A percentile compares a stretch with the other conserved stretches of the same genome.
Conservation (phyloP, 2,113 vertebrate genomes). For the Bubo bubo region DNA sequence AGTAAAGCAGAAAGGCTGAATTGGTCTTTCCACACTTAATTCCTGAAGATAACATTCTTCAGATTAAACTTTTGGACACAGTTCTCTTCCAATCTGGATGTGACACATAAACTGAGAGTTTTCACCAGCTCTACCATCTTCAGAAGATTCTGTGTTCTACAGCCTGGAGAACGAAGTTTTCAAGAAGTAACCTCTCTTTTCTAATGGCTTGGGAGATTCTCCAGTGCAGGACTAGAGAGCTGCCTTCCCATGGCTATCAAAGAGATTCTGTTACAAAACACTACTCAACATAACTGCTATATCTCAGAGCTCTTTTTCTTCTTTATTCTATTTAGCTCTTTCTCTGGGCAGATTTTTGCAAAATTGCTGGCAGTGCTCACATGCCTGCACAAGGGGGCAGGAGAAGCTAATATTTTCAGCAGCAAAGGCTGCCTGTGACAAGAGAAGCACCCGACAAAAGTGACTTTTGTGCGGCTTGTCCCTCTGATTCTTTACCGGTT, state of each 20-base stretch:
- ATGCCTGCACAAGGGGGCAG: conserved; percentile 77
- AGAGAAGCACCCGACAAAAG: background rate
- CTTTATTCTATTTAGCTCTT: background rate
- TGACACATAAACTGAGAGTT: background rate
- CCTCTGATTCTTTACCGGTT: background rate
- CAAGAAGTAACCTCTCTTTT: background rate
- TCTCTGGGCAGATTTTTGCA: background rate
- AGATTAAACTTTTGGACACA: background rate
- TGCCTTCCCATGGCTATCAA: background rate
- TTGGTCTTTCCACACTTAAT: background rate
- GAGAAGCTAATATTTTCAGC: conserved; percentile 67
- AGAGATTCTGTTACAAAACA: background rate
- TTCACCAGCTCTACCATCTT: background rate
- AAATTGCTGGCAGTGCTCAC: conserved; percentile 53
- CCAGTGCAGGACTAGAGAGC: background rate
- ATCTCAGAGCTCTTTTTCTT: background rate
- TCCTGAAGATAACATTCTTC: background rate
- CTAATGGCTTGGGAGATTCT: background rate
- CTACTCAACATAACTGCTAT: background rate
- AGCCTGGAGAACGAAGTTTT: background rate
- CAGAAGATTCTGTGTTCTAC: background rate
- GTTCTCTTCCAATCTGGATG: background rate
- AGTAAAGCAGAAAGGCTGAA: background rate
- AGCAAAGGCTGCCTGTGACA: background rate
- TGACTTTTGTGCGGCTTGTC: background rate